These are phyloP conservation scores for Karalla daura DNA, from an alignment of 2,797 vertebrate genomes.

Conservation along the genomic window DNA sequence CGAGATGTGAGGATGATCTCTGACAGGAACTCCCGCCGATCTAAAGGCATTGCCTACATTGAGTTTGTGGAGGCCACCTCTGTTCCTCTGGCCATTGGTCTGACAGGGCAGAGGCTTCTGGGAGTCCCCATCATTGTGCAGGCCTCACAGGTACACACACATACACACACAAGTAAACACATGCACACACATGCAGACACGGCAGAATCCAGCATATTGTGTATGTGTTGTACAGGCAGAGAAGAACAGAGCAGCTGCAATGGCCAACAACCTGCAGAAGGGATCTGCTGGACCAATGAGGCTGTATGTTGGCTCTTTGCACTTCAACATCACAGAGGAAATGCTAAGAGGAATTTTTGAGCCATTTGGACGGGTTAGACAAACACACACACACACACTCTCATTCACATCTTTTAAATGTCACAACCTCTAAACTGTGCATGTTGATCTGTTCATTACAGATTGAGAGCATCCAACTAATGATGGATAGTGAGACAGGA, in stretches of 20 bases:
- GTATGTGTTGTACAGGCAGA: constrained; percentile 86
- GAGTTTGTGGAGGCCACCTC: constrained; percentile 96
- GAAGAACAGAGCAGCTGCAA: constrained; percentile 96
- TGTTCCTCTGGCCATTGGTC: constrained; percentile 95
- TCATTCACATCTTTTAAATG: too few relatives aligned
- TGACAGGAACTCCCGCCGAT: constrained; percentile 96
- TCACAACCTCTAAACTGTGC: too few relatives aligned
- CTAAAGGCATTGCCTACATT: constrained; percentile 98
- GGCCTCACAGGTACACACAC: constrained; percentile 90
- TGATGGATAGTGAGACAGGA: constrained; percentile 97
- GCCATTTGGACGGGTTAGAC: constrained; percentile 92
- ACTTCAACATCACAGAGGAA: constrained; percentile 98
- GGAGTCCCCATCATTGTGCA: constrained; percentile 98
- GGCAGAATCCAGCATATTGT: too few relatives aligned
- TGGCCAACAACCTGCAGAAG: constrained; percentile 95
- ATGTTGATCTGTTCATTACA: constrained; percentile 53
- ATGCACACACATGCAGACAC: not conserved
- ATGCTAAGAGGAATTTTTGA: constrained; percentile 98
- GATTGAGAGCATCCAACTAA: constrained; percentile 98
- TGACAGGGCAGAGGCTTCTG: constrained; percentile 95
- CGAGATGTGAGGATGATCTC: constrained; percentile 98
- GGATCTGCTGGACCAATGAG: constrained; percentile 94
- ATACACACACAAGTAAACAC: not conserved
- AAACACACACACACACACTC: not conserved
- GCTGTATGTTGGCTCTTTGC: constrained; percentile 94